A percentile compares a stretch with the other conserved stretches of the same genome.
These are phyloP conservation scores for Rhea pennata DNA, from an alignment of 2,113 vertebrate genomes.

Conservation along the genomic window DNA sequence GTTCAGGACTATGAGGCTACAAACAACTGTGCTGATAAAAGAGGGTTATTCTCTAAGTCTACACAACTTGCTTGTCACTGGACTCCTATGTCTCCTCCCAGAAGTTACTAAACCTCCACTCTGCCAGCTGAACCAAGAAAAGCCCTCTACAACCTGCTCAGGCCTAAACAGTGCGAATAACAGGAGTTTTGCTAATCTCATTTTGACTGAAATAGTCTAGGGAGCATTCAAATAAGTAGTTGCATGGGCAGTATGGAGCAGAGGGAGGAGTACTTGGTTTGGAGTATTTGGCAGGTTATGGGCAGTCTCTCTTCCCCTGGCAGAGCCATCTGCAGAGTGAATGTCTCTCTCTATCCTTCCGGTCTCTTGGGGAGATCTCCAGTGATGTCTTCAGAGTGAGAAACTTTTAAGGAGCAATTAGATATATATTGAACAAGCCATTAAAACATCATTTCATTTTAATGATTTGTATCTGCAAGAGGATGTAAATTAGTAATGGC, in stretches of 20 bases:
- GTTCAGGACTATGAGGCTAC: not conserved
- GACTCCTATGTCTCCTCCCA: not conserved
- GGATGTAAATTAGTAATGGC: slow-evolving; percentile 68
- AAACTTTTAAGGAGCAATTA: slow-evolving; percentile 66
- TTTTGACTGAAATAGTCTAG: not conserved
- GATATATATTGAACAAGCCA: slow-evolving; percentile 58
- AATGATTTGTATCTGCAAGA: slow-evolving; percentile 70
- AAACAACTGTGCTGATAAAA: not conserved
- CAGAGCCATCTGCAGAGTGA: not conserved
- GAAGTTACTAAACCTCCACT: not conserved
- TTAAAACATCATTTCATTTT: slow-evolving; percentile 69
- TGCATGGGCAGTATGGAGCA: not conserved
- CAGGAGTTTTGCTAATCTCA: not conserved
- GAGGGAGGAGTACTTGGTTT: not conserved
- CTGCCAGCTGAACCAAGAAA: not conserved
- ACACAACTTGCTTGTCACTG: not conserved
- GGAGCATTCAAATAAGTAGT: not conserved
- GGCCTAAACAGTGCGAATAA: not conserved
- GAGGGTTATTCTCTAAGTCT: not conserved
- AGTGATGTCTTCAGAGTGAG: not conserved
- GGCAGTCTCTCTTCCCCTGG: not conserved
- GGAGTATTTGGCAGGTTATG: not conserved
- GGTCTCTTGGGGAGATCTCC: not conserved
- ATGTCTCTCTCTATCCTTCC: not conserved
- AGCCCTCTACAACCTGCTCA: not conserved